Evolutionary conservation across 2,797 vertebrate species (phyloP).

Genomic region (Remorina albescens): DNA sequence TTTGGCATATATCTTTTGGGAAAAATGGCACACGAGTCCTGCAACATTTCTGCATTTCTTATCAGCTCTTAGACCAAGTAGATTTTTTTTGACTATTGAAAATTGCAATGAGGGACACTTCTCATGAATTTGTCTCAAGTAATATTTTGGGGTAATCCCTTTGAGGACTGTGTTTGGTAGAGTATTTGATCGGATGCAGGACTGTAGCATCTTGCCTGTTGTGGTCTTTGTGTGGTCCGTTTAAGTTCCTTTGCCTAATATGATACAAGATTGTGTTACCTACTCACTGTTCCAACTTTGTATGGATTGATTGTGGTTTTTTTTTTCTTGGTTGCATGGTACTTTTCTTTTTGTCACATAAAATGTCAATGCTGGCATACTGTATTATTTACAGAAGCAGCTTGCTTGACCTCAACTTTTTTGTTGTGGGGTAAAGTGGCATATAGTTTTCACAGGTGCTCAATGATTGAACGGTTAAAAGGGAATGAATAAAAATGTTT

Average conservation of each 20-base stretch:
- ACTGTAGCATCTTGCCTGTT: not conserved
- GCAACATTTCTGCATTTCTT: no score
- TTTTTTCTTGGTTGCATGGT: not conserved
- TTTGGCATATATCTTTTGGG: no score
- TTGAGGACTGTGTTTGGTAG: not conserved
- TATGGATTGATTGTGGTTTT: not conserved
- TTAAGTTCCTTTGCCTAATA: not conserved
- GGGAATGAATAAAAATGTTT: constrained; percentile 1
- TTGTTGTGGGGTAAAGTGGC: not conserved
- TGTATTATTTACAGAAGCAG: not conserved
- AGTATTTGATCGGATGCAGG: not conserved
- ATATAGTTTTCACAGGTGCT: no score
- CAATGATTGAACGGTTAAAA: no score
- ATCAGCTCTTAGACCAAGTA: not conserved
- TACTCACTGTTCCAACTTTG: constrained; percentile 8
- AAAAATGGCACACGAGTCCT: not conserved
- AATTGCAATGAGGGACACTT: not conserved
- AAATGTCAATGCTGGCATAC: not conserved
- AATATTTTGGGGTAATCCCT: not conserved
- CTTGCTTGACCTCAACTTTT: not conserved
- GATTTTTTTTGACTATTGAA: not conserved
- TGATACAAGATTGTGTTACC: not conserved
- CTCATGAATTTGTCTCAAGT: not conserved
- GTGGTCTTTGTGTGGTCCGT: no score
- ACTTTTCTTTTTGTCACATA: not conserved